Percentiles rank a stretch among this genome's conserved stretches.
phyloP scores from a whole-genome alignment of 2,888 invertebrate genomes.

The Diaperis boleti region DNA sequence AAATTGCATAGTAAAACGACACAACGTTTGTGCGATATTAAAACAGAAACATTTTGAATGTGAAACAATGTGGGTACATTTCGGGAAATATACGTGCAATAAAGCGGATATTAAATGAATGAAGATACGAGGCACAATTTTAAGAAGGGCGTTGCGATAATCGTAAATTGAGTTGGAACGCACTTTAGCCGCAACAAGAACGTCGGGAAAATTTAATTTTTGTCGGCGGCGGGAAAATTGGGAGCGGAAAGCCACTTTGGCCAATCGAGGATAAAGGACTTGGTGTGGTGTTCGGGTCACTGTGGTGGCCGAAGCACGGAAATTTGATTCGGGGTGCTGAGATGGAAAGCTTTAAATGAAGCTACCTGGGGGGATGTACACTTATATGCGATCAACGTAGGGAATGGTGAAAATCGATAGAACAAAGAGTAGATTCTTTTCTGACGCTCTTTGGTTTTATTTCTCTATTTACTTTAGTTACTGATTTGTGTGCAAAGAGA shows the following conservation, averaged over 20 bases:
- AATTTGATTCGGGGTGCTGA: constrained; percentile 14
- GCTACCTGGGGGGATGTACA: constrained; percentile 3
- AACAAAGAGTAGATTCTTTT: too few relatives aligned
- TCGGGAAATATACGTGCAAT: constrained; percentile 18
- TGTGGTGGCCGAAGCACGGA: constrained; percentile 3
- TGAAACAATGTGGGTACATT: constrained; percentile 23
- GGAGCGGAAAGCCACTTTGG: constrained; percentile 26
- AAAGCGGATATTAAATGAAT: constrained; percentile 27
- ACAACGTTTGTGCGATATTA: constrained; percentile 17
- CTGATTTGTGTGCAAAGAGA: too few relatives aligned
- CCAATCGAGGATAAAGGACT: constrained; percentile 20
- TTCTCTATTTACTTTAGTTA: too few relatives aligned
- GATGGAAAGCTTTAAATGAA: constrained; percentile 4
- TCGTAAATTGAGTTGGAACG: constrained; percentile 16
- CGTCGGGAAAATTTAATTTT: constrained; percentile 19
- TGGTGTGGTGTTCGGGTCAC: constrained; percentile 6
- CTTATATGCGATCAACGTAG: background rate
- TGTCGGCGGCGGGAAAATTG: constrained; percentile 20
- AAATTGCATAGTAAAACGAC: constrained; percentile 19
- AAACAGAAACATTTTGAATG: constrained; percentile 19
- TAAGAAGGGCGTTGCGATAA: constrained; percentile 14
- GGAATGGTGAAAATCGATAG: too few relatives aligned
- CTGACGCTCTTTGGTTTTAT: too few relatives aligned
- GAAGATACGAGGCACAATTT: constrained; percentile 21
- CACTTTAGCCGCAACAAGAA: constrained; percentile 7